These are phyloP conservation scores for Laticauda colubrina DNA, from an alignment of 2,113 vertebrate species.

Conservation along the genomic window DNA sequence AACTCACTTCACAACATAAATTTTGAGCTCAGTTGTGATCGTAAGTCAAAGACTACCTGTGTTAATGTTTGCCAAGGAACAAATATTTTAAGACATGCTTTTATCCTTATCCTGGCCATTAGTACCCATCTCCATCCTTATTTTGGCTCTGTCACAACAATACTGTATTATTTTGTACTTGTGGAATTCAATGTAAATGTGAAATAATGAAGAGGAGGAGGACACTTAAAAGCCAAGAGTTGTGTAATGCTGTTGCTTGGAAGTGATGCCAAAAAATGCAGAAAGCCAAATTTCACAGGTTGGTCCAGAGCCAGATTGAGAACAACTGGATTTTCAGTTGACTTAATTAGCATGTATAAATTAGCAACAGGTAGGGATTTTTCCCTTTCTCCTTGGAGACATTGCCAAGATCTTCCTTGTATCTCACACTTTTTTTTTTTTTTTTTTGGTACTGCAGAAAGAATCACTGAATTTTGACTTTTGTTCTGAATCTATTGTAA, in stretches of 20 bases:
- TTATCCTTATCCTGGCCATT: neutral
- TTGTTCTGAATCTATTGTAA: conserved; percentile 20
- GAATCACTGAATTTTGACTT: conserved; percentile 9
- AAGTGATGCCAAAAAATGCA: neutral
- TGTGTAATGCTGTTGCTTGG: neutral
- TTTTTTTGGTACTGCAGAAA: neutral
- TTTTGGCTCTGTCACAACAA: neutral
- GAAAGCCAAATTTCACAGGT: neutral
- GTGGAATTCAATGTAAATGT: neutral
- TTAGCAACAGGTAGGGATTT: neutral
- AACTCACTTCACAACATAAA: neutral
- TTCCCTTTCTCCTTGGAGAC: neutral
- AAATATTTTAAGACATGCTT: neutral
- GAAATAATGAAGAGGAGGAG: neutral
- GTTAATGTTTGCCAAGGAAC: neutral
- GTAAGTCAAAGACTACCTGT: neutral
- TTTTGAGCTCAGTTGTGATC: neutral
- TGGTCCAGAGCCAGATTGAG: neutral
- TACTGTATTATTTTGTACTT: neutral
- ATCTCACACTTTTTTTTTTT: neutral
- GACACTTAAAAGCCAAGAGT: neutral
- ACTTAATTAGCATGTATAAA: conserved; percentile 17
- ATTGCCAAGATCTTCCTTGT: conserved; percentile 1
- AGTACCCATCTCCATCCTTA: neutral
- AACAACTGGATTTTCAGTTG: neutral